Evolutionary conservation across 2,113 vertebrate genomes (phyloP), one percentile per base, ranked within the genome.

Genomic region (Origma solitaria): DNA sequence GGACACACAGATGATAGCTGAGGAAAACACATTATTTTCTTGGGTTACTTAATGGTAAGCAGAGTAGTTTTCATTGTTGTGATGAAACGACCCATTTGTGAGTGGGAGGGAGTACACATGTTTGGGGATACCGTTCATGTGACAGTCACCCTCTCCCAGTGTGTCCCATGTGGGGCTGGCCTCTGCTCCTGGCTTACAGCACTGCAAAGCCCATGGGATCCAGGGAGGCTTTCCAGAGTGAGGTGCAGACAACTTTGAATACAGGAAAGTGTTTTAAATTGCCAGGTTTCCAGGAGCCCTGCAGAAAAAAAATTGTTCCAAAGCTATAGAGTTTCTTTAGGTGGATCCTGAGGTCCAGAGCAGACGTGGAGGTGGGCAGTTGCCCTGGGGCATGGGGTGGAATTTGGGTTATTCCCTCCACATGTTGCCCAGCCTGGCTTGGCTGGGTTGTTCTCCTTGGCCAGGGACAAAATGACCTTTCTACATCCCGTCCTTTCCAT

Each of bases 21-120:
- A 76, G 21, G 27, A 54, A 40, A 82, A 54, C 8, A 23, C 6
- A n/a, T 75, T 5, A 33, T 78, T 73, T 64, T 96, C 25, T 45
- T 37, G 42, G 23, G 10, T 90, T 82, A 47, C 22, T 75, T 92
- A 62, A 20, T 37, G 27, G 21, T 54, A 44, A 68, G 66, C 54
- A 0, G 18, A 18, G 30, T 70, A 3, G 1, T 22, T 62, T 28
- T 61, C 62, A 20, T 57, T 73, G 17, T 2, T 3, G 31, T 62
- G 37, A 64, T 42, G 56, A 86, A 89, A 84, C 57, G 45, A 84
- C 60, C 37, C 38, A 9, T 19, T 53, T 78, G 42, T 87, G 65
- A 62, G 25, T 50, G 38, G 60, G 60, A 78, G 38, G 37, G 28
- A 44, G 37, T 16, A 28, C 22, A 10, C 2, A 0, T 45, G 33